A percentile compares a stretch with the other conserved stretches of the same genome.
These are phyloP conservation scores for Calidris pugnax DNA, from an alignment of 2,113 vertebrate species.

Conservation along the genomic window DNA sequence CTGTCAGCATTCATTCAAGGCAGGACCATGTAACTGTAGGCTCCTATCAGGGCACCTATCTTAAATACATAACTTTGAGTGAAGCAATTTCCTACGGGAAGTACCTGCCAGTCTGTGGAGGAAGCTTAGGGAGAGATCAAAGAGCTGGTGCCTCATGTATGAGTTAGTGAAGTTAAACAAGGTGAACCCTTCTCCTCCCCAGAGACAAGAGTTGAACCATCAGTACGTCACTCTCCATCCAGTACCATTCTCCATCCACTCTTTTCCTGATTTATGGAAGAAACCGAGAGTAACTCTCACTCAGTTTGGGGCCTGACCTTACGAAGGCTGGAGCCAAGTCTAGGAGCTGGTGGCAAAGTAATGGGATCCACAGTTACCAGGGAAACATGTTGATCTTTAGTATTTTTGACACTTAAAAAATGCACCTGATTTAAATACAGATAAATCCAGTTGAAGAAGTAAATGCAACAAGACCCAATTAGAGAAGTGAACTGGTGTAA, in stretches of 20 bases:
- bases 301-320: neutral
- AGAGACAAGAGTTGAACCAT: neutral
- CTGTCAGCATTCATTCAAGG: neutral
- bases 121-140: neutral
- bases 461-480: neutral
- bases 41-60: neutral
- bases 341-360: neutral
- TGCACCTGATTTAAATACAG: neutral
- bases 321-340: neutral
- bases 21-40: neutral
- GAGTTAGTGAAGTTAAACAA: neutral
- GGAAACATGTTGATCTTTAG: neutral
- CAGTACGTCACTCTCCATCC: neutral
- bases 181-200: neutral
- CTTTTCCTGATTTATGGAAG: neutral
- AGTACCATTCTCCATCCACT: neutral
- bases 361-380: neutral
- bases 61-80: neutral
- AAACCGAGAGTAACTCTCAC: neutral
- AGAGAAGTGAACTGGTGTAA: neutral
- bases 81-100: neutral
- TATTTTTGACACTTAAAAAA: slow-evolving; percentile 1
- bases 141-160: neutral
- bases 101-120: neutral
- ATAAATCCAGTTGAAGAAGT: neutral